Base-by-base conservation (phyloP, 2,888 invertebrate species). In the Ischnura elegans region DNA sequence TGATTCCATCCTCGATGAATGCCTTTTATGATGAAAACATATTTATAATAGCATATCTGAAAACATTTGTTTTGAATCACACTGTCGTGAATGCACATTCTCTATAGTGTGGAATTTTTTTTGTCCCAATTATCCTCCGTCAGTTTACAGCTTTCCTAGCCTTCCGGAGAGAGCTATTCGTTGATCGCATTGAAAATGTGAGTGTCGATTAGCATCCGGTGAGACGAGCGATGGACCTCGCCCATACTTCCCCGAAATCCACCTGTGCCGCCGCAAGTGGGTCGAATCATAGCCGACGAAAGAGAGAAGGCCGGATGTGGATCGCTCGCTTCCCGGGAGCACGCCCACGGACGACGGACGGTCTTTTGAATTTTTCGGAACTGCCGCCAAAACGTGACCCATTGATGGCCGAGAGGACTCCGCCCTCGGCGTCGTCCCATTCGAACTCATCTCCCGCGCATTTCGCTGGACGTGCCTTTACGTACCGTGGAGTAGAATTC, bases 381-480 rank as follows among this genome's bases (percentile, higher is more conserved):
- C 29, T 76, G 36, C 76, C 76, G 76, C 76, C 76, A 76, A 76
- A 76, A 76, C 10, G 76, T 19, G 76, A 10, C 36, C 76, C 76
- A 76, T 76, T 76, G 76, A 76, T 76, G 76, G 29, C 36, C 25
- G 13, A 25, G 25, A 36, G 76, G 61, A 36, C 36, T 76, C 76
- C 76, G 76, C 76, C 76, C 76, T 76, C 36, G 76, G 36, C 76
- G 76, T 10, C 25, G 76, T 10, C 25, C 36, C 36, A 61, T 61
- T 51, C 51, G 36, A 13, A 76, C 76, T 76, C 76, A 76, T 76
- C 36, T 76, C 76, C 76, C 76, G 76, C 76, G 76, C 76, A 8
- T 76, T 36, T 76, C 16, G 4, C 51, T 10, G 76, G 36, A 36
- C 76, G 76, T 3, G 76, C 76, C 29, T n/a, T n/a, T 36, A 13